These are phyloP conservation scores for Elgaria multicarinata DNA, from an alignment of 2,113 vertebrate genomes.

Conservation along the genomic window DNA sequence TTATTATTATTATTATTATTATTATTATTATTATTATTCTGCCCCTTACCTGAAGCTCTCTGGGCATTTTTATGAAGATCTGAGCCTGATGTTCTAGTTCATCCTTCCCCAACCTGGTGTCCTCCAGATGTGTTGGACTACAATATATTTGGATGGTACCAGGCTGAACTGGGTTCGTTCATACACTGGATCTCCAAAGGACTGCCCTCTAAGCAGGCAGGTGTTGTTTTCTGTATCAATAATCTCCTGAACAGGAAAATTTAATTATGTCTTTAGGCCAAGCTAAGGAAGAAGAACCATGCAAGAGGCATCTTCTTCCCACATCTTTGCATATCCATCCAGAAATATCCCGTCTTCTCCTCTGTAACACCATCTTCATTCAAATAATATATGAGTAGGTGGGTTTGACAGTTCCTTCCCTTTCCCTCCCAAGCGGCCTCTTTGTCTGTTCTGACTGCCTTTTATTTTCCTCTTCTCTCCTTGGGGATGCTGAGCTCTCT, in stretches of 20 bases:
- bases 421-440: constrained; percentile 31
- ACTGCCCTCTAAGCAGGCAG: constrained; percentile 18
- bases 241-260: constrained; percentile 45
- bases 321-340: constrained; percentile 1
- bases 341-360: neutral
- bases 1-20: no score
- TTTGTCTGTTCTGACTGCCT: neutral
- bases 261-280: constrained; percentile 14
- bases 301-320: constrained; percentile 27
- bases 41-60: no score
- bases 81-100: neutral
- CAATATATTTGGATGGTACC: no score
- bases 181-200: neutral
- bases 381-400: constrained; percentile 4
- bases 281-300: neutral
- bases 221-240: constrained; percentile 53
- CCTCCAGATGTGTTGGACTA: no score
- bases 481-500: constrained; percentile 25
- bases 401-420: constrained; percentile 32
- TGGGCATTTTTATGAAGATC: no score
- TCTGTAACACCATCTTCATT: constrained; percentile 32
- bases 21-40: no score
- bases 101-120: no score
- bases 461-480: neutral
- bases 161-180: neutral